Percentiles rank a stretch among this genome's conserved stretches.
Conservation (phyloP, 2,113 vertebrate species). For the Camelus bactrianus region DNA sequence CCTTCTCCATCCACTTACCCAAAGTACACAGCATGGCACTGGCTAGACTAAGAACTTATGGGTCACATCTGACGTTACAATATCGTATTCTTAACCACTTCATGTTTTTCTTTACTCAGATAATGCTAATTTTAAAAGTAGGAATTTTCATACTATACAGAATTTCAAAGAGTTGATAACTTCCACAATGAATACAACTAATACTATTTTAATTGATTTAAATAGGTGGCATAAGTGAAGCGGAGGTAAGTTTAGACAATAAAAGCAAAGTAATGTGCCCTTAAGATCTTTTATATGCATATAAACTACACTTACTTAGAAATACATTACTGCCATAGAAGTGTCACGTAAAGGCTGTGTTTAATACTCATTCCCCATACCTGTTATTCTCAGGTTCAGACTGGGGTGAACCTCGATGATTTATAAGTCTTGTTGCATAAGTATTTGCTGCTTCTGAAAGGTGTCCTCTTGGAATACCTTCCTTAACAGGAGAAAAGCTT, state of each 20-base stretch:
- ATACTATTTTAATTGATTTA: not conserved
- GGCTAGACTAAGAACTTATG: not conserved
- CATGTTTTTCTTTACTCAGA: not conserved
- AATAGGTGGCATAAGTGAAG: not conserved
- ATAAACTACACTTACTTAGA: not conserved
- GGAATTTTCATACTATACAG: not conserved
- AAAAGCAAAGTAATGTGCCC: not conserved
- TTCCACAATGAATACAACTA: not conserved
- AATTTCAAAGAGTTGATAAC: not conserved
- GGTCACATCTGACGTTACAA: not conserved
- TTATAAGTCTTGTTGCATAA: constrained; percentile 78
- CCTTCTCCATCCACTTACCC: not conserved
- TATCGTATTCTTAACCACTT: not conserved
- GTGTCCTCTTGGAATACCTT: constrained; percentile 82
- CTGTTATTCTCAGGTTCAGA: constrained; percentile 84
- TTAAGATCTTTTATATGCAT: not conserved
- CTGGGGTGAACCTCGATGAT: constrained; percentile 81
- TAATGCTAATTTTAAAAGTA: not conserved
- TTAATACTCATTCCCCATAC: constrained; percentile 67
- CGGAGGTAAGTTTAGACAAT: not conserved
- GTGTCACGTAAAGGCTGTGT: not conserved
- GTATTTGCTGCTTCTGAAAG: constrained; percentile 80
- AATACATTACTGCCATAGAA: not conserved
- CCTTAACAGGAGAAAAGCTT: constrained; percentile 84
- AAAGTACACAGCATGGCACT: accelerated